Evolutionary conservation across 2,888 invertebrate genomes (phyloP), one percentile per base, ranked within the genome.

Genomic region (Meiosimyza platycephala): DNA sequence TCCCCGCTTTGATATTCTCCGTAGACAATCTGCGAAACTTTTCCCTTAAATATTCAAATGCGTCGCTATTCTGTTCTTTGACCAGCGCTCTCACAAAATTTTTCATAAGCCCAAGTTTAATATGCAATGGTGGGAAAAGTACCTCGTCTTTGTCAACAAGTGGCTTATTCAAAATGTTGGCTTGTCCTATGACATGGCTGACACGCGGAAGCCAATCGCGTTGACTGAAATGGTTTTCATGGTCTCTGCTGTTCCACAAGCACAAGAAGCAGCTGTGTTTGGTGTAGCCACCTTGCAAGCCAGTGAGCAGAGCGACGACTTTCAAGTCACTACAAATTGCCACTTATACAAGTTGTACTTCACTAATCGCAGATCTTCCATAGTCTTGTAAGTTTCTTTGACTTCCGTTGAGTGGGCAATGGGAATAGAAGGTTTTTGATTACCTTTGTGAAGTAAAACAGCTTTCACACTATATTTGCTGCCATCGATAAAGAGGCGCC

Each of bases 401-500:
- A n/a, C n/a, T n/a, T n/a, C n/a, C n/a, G n/a, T n/a, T n/a, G n/a
- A n/a, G n/a, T n/a, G n/a, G n/a, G n/a, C n/a, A n/a, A n/a, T n/a
- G n/a, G n/a, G n/a, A n/a, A n/a, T n/a, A n/a, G n/a, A n/a, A n/a
- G n/a, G n/a, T n/a, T n/a, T n/a, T n/a, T n/a, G n/a, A n/a, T n/a
- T n/a, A n/a, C n/a, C n/a, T n/a, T n/a, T n/a, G n/a, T n/a, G n/a
- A n/a, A n/a, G n/a, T n/a, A n/a, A n/a, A n/a, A n/a, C n/a, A n/a
- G n/a, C n/a, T n/a, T n/a, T n/a, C n/a, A n/a, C n/a, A n/a, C n/a
- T n/a, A n/a, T 6, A 12, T 50, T 33, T 57, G 48, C 4, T 22
- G 11, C 68, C 47, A 16, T 68, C 68, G 13, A 68, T 68, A 18
- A 68, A 68, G 7, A 57, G 40, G 40, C 67, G 54, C 67, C 67